Percentiles rank a stretch among this genome's conserved stretches.
phyloP scores from a whole-genome alignment of 2,888 invertebrate genomes.

The Strigamia crassipes region DNA sequence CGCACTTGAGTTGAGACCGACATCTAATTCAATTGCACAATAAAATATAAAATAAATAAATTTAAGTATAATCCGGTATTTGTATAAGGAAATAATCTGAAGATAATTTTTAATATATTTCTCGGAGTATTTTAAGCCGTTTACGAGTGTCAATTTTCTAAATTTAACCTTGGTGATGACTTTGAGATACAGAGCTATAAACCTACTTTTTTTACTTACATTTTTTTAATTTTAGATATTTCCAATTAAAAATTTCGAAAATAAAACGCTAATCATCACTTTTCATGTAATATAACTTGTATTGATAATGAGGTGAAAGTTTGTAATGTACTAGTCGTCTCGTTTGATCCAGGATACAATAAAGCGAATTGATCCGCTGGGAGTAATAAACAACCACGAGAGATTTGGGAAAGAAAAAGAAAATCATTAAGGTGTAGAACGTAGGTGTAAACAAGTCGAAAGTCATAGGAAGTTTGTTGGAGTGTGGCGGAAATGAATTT shows the following conservation, averaged over 20 bases:
- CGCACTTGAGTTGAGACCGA: neutral
- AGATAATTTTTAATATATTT: neutral
- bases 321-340: no score
- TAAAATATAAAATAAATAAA: neutral
- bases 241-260: no score
- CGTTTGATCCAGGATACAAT: neutral
- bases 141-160: constrained; percentile 5
- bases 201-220: neutral
- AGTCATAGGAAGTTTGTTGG: no score
- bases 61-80: no score
- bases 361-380: neutral
- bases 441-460: neutral
- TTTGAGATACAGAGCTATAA: neutral
- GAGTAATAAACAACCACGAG: neutral
- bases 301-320: no score
- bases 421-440: neutral
- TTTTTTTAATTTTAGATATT: no score
- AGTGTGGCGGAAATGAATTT: neutral
- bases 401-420: neutral
- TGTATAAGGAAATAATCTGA: neutral
- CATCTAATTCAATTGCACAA: neutral
- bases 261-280: no score
- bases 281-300: no score
- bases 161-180: neutral
- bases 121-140: neutral